Conservation (phyloP, 2,888 invertebrate genomes). For the Galerucella calmariensis region DNA sequence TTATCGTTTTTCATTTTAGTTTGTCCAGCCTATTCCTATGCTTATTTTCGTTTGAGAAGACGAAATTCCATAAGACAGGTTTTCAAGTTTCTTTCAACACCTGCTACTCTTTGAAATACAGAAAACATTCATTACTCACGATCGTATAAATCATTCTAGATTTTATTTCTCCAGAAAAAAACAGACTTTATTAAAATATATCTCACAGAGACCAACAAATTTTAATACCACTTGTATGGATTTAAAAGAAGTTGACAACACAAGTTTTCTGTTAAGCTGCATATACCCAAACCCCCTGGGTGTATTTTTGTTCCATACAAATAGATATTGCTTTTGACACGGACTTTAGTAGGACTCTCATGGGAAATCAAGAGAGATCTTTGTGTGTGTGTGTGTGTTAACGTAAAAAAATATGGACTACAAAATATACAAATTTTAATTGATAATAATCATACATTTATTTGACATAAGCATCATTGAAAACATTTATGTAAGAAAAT, state of each 20-base stretch:
- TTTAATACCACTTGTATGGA: neutral
- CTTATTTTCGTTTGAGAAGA: too few relatives aligned
- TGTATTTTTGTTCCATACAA: constrained; percentile 5
- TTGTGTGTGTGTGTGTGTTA: neutral
- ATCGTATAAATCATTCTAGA: neutral
- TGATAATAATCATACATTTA: neutral
- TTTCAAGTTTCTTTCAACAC: too few relatives aligned
- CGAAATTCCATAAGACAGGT: too few relatives aligned
- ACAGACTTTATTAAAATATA: constrained; percentile 6
- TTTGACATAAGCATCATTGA: neutral
- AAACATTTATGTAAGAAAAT: neutral
- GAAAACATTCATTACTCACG: neutral
- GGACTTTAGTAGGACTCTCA: constrained; percentile 2
- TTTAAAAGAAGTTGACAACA: neutral
- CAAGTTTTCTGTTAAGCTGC: neutral
- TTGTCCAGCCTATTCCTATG: too few relatives aligned
- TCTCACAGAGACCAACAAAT: neutral
- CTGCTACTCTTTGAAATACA: neutral
- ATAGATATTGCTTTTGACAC: constrained; percentile 13
- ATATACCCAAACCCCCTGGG: neutral
- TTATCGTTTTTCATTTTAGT: too few relatives aligned
- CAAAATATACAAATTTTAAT: neutral
- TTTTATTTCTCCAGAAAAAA: neutral
- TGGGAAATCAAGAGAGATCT: constrained; percentile 3
- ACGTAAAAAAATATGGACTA: neutral